Base-by-base conservation (phyloP, 2,888 invertebrate species). In the Himalopsyche kuldschensis region DNA sequence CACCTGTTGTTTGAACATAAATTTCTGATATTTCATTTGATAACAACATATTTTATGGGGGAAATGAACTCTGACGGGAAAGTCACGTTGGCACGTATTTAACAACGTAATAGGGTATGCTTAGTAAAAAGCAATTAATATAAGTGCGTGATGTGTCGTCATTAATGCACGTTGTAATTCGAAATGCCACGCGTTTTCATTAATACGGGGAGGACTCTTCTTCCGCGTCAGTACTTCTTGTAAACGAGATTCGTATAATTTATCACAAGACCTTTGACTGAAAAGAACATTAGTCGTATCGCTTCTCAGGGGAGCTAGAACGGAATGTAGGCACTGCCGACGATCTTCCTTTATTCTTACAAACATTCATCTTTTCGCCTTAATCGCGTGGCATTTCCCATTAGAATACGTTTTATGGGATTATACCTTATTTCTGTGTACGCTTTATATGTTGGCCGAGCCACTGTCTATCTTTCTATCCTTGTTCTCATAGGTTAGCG, bases 211-310 rank as follows among this genome's bases (percentile, higher is more conserved):
- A 75, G 75, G 46, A 47, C 80, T 75, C 41, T 27, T 75, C 79
- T 75, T 35, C 79, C 75, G 35, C 27, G 48, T 31, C 20, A 35
- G n/a, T 47, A 35, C 24, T 32, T 35, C 41, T 20, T 17, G 32
- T 41, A 32, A 27, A 80, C 80, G 80, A 27, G 77, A 83, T 48
- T 80, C 78, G 55, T 69, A 47, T 63, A 82, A 84, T 84, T 82
- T 82, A 84, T 84, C 84, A 84, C 80, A 77, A 63, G 82, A 75
- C 84, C 82, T 84, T 82, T 84, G 84, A 84, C 82, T 82, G 80
- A 48, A 35, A 31, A 46, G 78, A 83, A 80, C 84, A 84, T 82
- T 82, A 84, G 84, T 84, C 55, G 80, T 83, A 78, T 81, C 78
- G 81, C 32, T 47, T 63, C 78, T 77, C 79, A 46, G 30, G 76